phyloP scores from a whole-genome alignment of 2,113 vertebrate genomes.

The Tricholaema leucomelas region DNA sequence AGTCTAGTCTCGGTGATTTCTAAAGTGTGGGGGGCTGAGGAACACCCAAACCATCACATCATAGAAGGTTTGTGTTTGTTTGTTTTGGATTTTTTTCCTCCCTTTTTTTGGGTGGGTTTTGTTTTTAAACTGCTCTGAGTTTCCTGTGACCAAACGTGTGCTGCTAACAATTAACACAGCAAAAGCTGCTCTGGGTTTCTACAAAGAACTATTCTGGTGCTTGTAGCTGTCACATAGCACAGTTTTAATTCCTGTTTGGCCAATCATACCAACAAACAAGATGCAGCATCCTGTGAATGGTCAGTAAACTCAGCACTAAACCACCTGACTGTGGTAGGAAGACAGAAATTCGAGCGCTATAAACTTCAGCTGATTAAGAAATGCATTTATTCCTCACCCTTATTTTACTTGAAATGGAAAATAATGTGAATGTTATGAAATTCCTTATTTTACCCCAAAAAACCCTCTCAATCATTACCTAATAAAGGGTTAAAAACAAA shows the following conservation, averaged over 20 bases:
- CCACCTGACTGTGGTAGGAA: background rate
- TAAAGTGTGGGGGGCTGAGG: too few relatives aligned
- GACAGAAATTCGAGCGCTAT: background rate
- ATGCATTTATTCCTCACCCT: background rate
- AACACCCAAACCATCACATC: too few relatives aligned
- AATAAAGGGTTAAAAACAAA: conserved; percentile 87
- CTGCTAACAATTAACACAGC: background rate
- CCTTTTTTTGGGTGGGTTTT: background rate
- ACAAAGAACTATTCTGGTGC: background rate
- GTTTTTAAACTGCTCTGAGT: background rate
- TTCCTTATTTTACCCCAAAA: background rate
- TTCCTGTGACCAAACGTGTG: background rate
- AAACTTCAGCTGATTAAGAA: background rate
- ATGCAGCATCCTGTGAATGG: background rate
- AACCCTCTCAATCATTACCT: background rate
- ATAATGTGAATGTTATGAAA: background rate
- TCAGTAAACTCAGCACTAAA: conserved; percentile 40
- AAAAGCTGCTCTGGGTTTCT: background rate
- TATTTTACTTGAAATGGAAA: conserved; percentile 35
- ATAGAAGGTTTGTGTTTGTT: too few relatives aligned
- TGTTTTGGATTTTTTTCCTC: too few relatives aligned
- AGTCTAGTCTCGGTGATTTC: too few relatives aligned
- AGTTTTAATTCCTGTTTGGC: conserved; percentile 38
- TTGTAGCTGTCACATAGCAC: background rate
- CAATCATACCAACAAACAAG: background rate